Conservation (phyloP, 2,888 invertebrate species). For the Agrenia bidenticulata region DNA sequence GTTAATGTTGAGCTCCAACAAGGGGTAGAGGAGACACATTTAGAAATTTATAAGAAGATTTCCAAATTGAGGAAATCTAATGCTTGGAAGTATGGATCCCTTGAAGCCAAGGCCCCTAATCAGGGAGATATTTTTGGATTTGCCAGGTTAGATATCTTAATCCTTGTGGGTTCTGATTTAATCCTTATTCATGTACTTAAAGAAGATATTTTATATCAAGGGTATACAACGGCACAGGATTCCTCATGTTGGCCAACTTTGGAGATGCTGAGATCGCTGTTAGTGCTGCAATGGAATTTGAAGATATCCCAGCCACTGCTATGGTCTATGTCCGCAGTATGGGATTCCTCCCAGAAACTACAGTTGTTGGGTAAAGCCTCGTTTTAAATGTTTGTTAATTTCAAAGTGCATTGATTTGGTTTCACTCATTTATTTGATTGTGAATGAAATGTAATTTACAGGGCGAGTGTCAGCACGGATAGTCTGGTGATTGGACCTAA, state of each 20-base stretch:
- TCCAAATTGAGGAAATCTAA: constrained; percentile 44
- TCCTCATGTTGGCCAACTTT: constrained; percentile 23
- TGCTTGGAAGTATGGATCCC: constrained; percentile 62
- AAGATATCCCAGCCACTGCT: constrained; percentile 24
- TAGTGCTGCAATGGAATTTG: constrained; percentile 14
- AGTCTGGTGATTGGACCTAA: constrained; percentile 33
- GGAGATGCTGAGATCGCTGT: constrained; percentile 16
- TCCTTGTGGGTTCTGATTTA: no score
- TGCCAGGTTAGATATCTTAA: constrained; percentile 31
- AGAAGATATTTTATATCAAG: no score
- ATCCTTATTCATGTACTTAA: no score
- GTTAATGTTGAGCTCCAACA: constrained; percentile 53
- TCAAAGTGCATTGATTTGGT: no score
- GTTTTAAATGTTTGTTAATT: no score
- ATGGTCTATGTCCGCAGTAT: constrained; percentile 18
- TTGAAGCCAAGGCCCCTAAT: constrained; percentile 55
- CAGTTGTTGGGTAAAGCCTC: constrained; percentile 1
- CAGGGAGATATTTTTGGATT: constrained; percentile 52
- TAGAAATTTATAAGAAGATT: constrained; percentile 51
- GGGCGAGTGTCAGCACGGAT: constrained; percentile 24
- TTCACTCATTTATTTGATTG: no score
- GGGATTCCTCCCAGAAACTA: constrained; percentile 18
- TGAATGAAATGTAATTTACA: constrained; percentile 17
- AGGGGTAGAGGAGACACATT: constrained; percentile 48
- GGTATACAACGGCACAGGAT: constrained; percentile 35